A percentile compares a stretch with the other conserved stretches of the same genome.
phyloP scores from a whole-genome alignment of 2,113 vertebrate genomes.

The Taurulus bubalis region DNA sequence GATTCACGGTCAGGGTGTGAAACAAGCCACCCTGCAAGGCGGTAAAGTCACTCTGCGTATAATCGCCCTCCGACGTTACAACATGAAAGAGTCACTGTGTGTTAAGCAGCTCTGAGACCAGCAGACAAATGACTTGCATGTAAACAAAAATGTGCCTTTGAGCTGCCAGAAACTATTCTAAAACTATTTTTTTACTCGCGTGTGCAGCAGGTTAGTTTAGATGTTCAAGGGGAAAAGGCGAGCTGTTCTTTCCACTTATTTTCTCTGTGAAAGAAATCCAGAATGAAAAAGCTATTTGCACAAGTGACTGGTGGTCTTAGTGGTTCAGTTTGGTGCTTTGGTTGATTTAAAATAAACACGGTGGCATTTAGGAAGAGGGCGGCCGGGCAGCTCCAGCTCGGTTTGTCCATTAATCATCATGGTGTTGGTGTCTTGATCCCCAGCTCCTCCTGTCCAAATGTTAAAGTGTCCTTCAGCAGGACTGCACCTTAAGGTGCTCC shows the following conservation, averaged over 20 bases:
- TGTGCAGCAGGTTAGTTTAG: not conserved
- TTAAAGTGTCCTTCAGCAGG: not conserved
- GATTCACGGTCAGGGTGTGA: constrained; percentile 24
- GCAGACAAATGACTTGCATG: constrained; percentile 8
- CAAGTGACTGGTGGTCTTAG: not conserved
- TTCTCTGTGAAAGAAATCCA: not conserved
- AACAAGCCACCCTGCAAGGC: constrained; percentile 18
- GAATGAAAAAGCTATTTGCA: not conserved
- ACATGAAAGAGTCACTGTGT: constrained; percentile 17
- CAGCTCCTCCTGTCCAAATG: not conserved
- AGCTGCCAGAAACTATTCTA: not conserved
- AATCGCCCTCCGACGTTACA: constrained; percentile 23
- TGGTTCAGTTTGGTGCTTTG: not conserved
- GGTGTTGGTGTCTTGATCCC: not conserved
- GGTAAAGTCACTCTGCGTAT: constrained; percentile 40
- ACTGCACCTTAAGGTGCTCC: not conserved
- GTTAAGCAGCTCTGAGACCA: constrained; percentile 30
- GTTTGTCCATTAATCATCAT: not conserved
- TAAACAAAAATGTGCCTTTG: not conserved
- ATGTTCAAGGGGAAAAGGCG: not conserved
- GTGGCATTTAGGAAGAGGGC: not conserved
- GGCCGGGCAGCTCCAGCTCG: not conserved
- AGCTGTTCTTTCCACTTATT: not conserved
- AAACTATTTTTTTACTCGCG: not conserved
- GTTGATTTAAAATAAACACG: not conserved